Percentiles rank a stretch among this genome's conserved stretches.
phyloP scores from a whole-genome alignment of 2,113 vertebrate genomes.

The Sprattus sprattus region DNA sequence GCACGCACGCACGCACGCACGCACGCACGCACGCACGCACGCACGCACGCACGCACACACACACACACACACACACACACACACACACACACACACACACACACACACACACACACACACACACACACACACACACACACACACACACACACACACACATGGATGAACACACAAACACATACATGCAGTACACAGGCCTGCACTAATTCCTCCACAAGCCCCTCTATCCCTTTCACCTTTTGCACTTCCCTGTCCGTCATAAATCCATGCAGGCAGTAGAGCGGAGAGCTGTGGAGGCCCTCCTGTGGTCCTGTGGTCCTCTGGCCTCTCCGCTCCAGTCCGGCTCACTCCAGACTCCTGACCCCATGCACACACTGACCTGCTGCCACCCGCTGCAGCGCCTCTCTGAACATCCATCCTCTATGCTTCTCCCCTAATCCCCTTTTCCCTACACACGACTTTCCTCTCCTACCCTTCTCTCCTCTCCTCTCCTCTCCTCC shows the following conservation, averaged over 20 bases:
- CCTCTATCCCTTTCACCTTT: neutral
- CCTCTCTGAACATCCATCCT: neutral
- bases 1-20: neutral
- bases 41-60: too few relatives aligned
- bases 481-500: neutral
- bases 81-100: neutral
- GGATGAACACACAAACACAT: neutral
- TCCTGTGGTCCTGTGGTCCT: neutral
- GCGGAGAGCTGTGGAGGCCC: constrained; percentile 7
- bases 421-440: neutral
- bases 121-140: neutral
- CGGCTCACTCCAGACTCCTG: too few relatives aligned
- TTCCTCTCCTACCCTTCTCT: neutral
- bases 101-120: neutral
- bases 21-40: neutral
- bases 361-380: too few relatives aligned
- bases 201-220: neutral
- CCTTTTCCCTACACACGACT: neutral
- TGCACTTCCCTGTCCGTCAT: neutral
- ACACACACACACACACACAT: neutral
- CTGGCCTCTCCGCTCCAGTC: neutral
- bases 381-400: too few relatives aligned
- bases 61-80: neutral
- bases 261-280: neutral
- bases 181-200: neutral